These are phyloP conservation scores for Xestia sexstrigata DNA, from an alignment of 2,888 invertebrate genomes.

Conservation along the genomic window DNA sequence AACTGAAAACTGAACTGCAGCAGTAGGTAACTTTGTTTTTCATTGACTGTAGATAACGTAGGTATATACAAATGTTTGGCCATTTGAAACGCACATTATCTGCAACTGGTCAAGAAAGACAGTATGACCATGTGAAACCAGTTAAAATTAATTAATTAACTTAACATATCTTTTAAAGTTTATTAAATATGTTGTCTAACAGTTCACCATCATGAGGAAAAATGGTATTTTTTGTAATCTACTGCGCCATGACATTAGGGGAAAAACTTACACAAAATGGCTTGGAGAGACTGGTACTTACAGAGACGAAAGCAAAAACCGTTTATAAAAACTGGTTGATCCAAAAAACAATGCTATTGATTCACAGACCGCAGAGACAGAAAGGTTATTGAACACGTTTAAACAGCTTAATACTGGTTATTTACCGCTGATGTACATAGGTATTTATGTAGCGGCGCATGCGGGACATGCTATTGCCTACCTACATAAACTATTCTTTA, in stretches of 20 bases:
- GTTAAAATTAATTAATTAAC: too few species aligned
- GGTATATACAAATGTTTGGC: too few species aligned
- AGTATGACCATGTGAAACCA: too few species aligned
- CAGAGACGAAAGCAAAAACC: not conserved
- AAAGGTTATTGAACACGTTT: not conserved
- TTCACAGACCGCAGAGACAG: slow-evolving; percentile 6
- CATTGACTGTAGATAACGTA: too few species aligned
- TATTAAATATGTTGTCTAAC: not conserved
- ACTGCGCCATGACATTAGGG: too few species aligned
- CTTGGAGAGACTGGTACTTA: slow-evolving; percentile 15
- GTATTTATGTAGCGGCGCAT: too few species aligned
- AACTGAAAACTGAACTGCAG: too few species aligned
- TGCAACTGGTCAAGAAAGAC: too few species aligned
- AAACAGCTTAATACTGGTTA: not conserved
- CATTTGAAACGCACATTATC: too few species aligned
- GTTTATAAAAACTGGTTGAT: slow-evolving; percentile 8
- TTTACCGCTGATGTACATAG: not conserved
- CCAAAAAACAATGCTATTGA: slow-evolving; percentile 7
- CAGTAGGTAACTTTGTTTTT: too few species aligned
- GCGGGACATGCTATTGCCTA: not conserved
- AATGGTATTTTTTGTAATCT: not conserved
- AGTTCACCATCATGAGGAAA: not conserved
- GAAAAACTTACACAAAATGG: not conserved
- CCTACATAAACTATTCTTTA: too few species aligned
- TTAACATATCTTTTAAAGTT: too few species aligned